Evolutionary conservation across 2,888 invertebrate genomes (phyloP), one percentile per base, ranked within the genome.

Genomic region (Ramazzottius varieornatus): DNA sequence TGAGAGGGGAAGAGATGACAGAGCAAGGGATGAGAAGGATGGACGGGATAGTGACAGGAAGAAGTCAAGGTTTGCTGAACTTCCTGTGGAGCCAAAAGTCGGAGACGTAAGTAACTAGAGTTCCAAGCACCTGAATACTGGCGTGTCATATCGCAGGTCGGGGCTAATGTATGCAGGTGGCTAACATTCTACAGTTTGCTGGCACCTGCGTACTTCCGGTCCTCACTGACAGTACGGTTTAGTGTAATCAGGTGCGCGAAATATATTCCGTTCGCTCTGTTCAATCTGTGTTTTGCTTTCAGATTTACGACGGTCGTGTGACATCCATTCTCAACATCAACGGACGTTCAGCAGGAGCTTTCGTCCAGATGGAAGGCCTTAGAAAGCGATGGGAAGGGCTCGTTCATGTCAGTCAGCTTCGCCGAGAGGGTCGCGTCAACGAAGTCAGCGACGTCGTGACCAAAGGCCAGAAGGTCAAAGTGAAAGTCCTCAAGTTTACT

Each of bases 401-500:
- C 0, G 93, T 94, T 1, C 98, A 99, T 73, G 94, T 98, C 71
- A 96, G 96, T 0, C 88, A 93, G 76, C 77, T 94, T 46, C 79
- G 93, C 63, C 82, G 89, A 0, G 93, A 93, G 77, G 93, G 93
- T 0, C 81, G 94, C 67, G 94, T 98, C 13, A 88, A 87, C 0
- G 86, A 87, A 76, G 94, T 94, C 0, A 83, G 86, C 0, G 96
- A 98, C 77, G 92, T 96, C 2, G 89, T 96, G 0, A 82, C 82
- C 32, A 81, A 89, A 69, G 92, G 91, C 0, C 86, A 88, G 70
- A 86, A 83, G 78, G 90, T 93, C 0, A 86, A 86, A 78, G 86
- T 88, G 73, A 92, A 96, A 81, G 90, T 94, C 0, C 77, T 93
- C 66, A 88, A 88, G 24, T 82, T 92, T 34, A 86, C 87, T 8